These are phyloP conservation scores for Stenodera caucasica DNA, from an alignment of 2,888 invertebrate genomes.

Conservation along the genomic window DNA sequence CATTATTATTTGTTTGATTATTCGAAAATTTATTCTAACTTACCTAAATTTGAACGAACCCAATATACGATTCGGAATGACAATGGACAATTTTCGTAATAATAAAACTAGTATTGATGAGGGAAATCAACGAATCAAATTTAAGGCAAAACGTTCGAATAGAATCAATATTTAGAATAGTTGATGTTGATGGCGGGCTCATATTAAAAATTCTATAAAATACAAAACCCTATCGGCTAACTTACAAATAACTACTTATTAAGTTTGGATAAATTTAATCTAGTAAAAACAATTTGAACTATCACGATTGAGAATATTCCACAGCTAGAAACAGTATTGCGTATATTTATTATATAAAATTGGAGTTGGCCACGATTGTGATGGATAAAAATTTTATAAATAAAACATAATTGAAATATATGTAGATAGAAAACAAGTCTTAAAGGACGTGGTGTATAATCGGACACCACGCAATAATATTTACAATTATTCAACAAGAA, in stretches of 20 bases:
- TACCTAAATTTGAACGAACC: not conserved
- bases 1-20: not conserved
- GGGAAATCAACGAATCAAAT: not conserved
- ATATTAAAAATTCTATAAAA: slow-evolving; percentile 10
- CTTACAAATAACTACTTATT: not conserved
- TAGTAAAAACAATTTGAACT: slow-evolving; percentile 2
- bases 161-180: not conserved
- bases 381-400: not conserved
- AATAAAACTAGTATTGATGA: not conserved
- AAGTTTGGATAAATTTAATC: not conserved
- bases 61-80: not conserved
- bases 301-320: slow-evolving; percentile 2
- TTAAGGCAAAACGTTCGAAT: not conserved
- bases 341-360: not conserved
- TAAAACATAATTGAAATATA: not conserved
- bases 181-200: slow-evolving; percentile 4
- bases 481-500: slow-evolving; percentile 18
- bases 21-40: not conserved
- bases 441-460: not conserved
- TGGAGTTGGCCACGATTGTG: slow-evolving; percentile 25
- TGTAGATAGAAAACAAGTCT: slow-evolving; percentile 3
- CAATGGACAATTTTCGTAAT: not conserved
- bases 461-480: not conserved
- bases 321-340: slow-evolving; percentile 8
- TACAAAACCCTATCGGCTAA: not conserved